phyloP scores from a whole-genome alignment of 2,888 invertebrate genomes.

The Scotopteryx bipunctaria region DNA sequence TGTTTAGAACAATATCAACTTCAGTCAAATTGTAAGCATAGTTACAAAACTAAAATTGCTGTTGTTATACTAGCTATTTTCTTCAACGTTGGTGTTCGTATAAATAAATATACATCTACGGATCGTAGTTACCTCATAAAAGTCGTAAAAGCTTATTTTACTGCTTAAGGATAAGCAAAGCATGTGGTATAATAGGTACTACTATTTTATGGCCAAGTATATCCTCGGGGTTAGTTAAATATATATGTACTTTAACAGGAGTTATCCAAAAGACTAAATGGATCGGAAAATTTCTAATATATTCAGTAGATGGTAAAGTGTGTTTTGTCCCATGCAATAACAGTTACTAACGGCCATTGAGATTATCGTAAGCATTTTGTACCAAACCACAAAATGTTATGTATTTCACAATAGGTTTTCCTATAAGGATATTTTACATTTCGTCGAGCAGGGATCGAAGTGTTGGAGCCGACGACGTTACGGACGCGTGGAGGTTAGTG shows the following conservation, averaged over 20 bases:
- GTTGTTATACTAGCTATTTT: background rate
- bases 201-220: conserved; percentile 6
- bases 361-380: background rate
- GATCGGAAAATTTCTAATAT: background rate
- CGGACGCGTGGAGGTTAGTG: conserved; percentile 23
- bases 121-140: conserved; percentile 12
- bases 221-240: conserved; percentile 2
- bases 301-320: background rate
- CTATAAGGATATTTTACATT: conserved; percentile 18
- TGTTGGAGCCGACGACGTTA: conserved; percentile 12
- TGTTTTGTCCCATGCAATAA: background rate
- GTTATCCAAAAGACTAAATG: background rate
- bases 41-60: background rate
- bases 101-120: conserved; percentile 16
- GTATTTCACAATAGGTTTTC: conserved; percentile 7
- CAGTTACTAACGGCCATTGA: background rate
- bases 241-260: background rate
- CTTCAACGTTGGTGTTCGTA: background rate
- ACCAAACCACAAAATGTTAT: conserved; percentile 3
- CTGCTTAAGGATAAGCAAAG: conserved; percentile 9
- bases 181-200: background rate
- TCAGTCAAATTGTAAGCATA: background rate
- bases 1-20: background rate
- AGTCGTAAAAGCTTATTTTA: conserved; percentile 16
- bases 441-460: conserved; percentile 17